phyloP scores from a whole-genome alignment of 2,888 invertebrate species.

The Dermolepida albohirtum region DNA sequence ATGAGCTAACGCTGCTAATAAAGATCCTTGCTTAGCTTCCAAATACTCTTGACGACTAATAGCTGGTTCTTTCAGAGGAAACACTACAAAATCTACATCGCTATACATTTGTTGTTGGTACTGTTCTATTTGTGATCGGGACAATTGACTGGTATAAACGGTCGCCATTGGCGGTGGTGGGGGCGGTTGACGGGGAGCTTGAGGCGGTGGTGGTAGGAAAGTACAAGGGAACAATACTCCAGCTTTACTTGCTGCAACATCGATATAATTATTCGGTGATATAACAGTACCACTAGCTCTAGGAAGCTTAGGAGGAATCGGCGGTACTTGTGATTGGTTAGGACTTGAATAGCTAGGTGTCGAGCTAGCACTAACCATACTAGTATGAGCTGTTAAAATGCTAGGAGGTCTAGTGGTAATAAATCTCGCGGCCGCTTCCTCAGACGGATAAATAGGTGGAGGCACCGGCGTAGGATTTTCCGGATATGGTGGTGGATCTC shows the following conservation, averaged over 20 bases:
- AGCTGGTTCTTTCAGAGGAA: conserved; percentile 89
- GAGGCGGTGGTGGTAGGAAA: conserved; percentile 73
- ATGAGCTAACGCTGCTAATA: conserved; percentile 73
- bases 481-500: conserved; percentile 78
- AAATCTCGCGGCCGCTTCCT: conserved; percentile 81
- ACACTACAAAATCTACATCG: conserved; percentile 92
- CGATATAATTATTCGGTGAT: conserved; percentile 73
- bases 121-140: conserved; percentile 83
- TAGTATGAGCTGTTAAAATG: conserved; percentile 81
- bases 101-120: conserved; percentile 91
- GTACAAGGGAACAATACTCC: conserved; percentile 67
- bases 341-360: conserved; percentile 71
- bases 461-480: conserved; percentile 65
- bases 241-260: conserved; percentile 70
- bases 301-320: conserved; percentile 63
- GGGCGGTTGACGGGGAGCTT: conserved; percentile 72
- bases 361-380: conserved; percentile 73
- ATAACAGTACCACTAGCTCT: conserved; percentile 66
- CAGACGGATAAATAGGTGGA: conserved; percentile 73
- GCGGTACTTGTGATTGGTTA: conserved; percentile 57
- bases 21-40: conserved; percentile 86
- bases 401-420: conserved; percentile 83
- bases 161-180: conserved; percentile 78
- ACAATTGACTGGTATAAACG: conserved; percentile 76
- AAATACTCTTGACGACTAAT: conserved; percentile 92